Conservation (phyloP, 2,113 vertebrate genomes). For the Tachysurus fulvidraco region DNA sequence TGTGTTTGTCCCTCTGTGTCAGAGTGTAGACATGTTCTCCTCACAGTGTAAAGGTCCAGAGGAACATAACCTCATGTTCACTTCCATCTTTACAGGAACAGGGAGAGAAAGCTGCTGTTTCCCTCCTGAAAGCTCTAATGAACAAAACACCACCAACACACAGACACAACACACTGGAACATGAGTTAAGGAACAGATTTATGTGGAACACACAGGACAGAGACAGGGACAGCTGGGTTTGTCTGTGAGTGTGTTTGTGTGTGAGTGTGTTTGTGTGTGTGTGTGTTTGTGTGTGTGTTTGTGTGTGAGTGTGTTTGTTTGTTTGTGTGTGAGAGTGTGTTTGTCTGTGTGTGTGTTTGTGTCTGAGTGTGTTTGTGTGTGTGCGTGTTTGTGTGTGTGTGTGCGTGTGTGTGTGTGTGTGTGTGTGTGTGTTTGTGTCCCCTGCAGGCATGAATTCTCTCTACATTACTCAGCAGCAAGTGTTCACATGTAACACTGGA, state of each 20-base stretch:
- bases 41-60: not conserved
- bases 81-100: not conserved
- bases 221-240: too few relatives aligned
- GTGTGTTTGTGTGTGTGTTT: too few relatives aligned
- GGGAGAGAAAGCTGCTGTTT: constrained; percentile 7
- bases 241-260: too few relatives aligned
- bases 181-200: not conserved
- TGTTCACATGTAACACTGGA: constrained; percentile 37
- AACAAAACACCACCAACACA: not conserved
- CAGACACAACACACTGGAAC: not conserved
- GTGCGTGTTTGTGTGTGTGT: constrained; percentile 18
- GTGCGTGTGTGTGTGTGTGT: not conserved
- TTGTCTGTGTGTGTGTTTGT: constrained; percentile 15
- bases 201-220: too few relatives aligned
- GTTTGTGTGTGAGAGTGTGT: constrained; percentile 10
- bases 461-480: constrained; percentile 33
- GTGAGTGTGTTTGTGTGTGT: too few relatives aligned
- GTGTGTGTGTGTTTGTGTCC: not conserved
- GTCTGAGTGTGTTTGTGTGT: constrained; percentile 5
- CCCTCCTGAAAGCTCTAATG: not conserved
- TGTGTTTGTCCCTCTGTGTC: not conserved
- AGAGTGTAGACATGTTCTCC: not conserved
- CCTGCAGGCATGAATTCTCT: constrained; percentile 29
- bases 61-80: not conserved
- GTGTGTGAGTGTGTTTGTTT: not conserved